phyloP scores from a whole-genome alignment of 2,888 invertebrate species.

The Blomia tropicalis region DNA sequence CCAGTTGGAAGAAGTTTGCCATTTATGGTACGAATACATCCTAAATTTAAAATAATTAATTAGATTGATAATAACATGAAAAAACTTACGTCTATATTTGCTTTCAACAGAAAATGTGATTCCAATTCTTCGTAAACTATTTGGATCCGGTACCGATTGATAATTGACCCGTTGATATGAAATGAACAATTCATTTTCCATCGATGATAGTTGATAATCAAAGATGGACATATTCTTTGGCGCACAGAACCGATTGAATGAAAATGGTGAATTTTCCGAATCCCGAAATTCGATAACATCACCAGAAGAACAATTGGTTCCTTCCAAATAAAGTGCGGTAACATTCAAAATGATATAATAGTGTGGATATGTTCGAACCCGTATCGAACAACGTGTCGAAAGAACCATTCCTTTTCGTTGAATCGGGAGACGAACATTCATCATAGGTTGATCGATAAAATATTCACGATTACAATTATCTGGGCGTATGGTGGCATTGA shows the following conservation, averaged over 20 bases:
- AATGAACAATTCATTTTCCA: background rate
- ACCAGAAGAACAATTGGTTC: background rate
- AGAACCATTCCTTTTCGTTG: background rate
- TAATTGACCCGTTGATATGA: background rate
- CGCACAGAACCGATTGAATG: background rate
- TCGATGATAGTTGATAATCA: background rate
- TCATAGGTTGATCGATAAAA: background rate
- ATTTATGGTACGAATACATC: background rate
- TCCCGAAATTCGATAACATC: constrained; percentile 3
- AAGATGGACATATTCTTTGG: background rate
- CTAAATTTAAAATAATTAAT: background rate
- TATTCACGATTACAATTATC: constrained; percentile 10
- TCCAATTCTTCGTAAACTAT: background rate
- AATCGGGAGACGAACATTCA: background rate
- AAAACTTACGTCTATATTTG: constrained; percentile 5
- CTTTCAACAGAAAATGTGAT: background rate
- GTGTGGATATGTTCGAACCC: background rate
- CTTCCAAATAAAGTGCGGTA: background rate
- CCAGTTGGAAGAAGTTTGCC: constrained; percentile 38
- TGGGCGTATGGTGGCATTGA: background rate
- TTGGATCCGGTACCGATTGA: background rate
- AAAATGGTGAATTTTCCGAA: background rate
- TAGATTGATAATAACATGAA: background rate
- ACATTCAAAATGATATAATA: background rate
- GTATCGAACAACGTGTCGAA: background rate